phyloP scores from a whole-genome alignment of 2,797 vertebrate species.

The Gymnocypris eckloni region DNA sequence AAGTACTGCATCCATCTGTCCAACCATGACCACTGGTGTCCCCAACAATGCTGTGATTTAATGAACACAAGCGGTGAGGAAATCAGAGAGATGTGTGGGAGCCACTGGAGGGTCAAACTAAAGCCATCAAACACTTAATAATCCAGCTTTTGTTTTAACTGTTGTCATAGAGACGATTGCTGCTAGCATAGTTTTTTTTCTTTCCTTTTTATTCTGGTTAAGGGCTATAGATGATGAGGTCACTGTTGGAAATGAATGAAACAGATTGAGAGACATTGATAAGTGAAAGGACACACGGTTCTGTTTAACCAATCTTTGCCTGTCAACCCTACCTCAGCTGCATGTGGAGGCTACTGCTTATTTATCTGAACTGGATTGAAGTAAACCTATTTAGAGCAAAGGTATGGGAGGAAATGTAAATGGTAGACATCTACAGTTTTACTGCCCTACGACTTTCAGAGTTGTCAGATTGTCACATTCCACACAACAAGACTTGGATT shows the following conservation, averaged over 20 bases:
- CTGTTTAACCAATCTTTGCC: constrained; percentile 38
- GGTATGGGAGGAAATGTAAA: background rate
- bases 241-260: constrained; percentile 62
- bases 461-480: background rate
- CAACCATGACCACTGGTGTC: constrained; percentile 44
- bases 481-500: background rate
- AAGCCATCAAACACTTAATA: constrained; percentile 57
- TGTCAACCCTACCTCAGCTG: constrained; percentile 15
- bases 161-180: constrained; percentile 56
- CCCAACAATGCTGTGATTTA: constrained; percentile 49
- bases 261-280: constrained; percentile 52
- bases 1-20: constrained; percentile 31
- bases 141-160: constrained; percentile 60
- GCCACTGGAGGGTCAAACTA: constrained; percentile 44
- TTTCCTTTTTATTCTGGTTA: constrained; percentile 15
- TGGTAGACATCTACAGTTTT: background rate
- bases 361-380: constrained; percentile 44
- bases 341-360: constrained; percentile 30
- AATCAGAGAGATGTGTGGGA: constrained; percentile 31
- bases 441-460: too few relatives aligned
- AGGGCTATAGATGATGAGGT: constrained; percentile 58
- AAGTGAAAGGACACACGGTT: constrained; percentile 54
- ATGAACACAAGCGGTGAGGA: background rate
- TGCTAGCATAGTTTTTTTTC: constrained; percentile 50
- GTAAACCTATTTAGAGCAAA: constrained; percentile 37